Evolutionary conservation across 2,113 vertebrate genomes (phyloP).

Genomic region (Anguilla japonica): DNA sequence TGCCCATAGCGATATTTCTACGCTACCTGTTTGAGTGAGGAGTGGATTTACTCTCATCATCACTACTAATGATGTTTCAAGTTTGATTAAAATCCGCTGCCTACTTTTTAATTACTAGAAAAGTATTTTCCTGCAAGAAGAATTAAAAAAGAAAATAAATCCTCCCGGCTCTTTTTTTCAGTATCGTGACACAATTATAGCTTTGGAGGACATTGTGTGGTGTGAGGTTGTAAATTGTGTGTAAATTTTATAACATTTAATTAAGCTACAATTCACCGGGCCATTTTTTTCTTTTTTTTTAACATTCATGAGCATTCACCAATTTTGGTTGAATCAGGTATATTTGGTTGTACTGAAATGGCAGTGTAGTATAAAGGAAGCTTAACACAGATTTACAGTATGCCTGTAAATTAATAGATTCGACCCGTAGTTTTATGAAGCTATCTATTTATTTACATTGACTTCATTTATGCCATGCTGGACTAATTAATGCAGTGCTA

Average conservation of each 20-base stretch:
- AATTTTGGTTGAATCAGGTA: no score
- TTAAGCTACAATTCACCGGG: no score
- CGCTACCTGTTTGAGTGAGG: neutral
- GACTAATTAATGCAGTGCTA: no score
- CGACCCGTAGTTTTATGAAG: neutral
- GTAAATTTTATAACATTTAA: no score
- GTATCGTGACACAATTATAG: no score
- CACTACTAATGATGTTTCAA: neutral
- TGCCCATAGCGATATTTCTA: neutral
- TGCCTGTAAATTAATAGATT: neutral
- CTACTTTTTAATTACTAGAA: neutral
- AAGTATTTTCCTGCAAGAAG: neutral
- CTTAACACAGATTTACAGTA: neutral
- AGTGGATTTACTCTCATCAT: neutral
- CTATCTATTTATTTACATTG: neutral
- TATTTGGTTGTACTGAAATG: no score
- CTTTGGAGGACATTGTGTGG: no score
- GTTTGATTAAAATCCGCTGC: neutral
- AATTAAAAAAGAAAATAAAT: neutral
- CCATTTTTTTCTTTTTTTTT: no score
- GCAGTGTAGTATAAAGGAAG: neutral
- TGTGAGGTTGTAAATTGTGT: no score
- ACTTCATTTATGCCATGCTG: neutral
- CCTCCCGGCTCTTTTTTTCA: no score
- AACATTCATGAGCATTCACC: no score